These are phyloP conservation scores for Acyrthosiphon pisum DNA, from an alignment of 1,140 invertebrate species.

Conservation along the genomic window DNA sequence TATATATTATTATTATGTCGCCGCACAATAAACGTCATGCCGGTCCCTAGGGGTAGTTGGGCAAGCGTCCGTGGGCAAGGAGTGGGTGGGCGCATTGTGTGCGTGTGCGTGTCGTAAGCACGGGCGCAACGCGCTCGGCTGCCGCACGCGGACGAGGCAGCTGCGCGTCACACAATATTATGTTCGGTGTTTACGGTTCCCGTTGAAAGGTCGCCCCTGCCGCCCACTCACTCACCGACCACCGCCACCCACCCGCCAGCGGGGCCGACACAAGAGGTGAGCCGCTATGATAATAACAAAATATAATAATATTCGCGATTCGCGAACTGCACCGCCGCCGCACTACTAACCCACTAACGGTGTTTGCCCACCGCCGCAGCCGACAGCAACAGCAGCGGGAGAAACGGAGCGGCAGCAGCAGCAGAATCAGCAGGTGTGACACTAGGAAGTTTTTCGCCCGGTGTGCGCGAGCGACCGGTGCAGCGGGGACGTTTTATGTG, in stretches of 20 bases:
- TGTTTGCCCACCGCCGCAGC: not conserved
- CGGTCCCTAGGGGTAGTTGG: too few species aligned
- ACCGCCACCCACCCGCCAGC: not conserved
- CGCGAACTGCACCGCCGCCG: not conserved
- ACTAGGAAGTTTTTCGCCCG: constrained; percentile 30
- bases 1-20: not conserved
- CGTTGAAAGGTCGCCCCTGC: constrained; percentile 17
- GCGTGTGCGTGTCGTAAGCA: not conserved
- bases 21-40: not conserved
- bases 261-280: not conserved
- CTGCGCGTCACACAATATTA: constrained; percentile 39
- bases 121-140: not conserved
- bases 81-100: not conserved
- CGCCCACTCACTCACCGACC: not conserved
- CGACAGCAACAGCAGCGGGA: not conserved
- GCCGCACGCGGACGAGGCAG: not conserved
- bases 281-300: not conserved
- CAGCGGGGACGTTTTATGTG: not conserved
- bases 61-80: too few species aligned
- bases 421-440: constrained; percentile 17
- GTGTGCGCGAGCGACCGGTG: not conserved
- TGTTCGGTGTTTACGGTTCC: constrained; percentile 39
- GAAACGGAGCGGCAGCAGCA: not conserved
- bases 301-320: constrained; percentile 2
- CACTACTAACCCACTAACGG: constrained; percentile 44